These are phyloP conservation scores for Chionodraco myersi DNA, from an alignment of 2,113 vertebrate species.

Conservation along the genomic window DNA sequence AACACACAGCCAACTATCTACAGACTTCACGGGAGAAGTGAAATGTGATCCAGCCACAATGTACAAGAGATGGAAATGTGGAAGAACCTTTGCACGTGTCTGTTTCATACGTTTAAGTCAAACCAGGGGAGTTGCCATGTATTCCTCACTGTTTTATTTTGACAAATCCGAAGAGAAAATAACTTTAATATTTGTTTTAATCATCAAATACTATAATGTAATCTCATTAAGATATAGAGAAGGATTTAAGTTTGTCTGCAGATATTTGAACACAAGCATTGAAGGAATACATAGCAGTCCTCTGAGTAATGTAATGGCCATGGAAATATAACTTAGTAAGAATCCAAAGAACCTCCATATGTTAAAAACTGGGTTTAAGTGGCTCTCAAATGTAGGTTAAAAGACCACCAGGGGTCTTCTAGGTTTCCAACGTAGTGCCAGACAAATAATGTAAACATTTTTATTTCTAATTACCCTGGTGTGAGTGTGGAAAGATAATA, in stretches of 20 bases:
- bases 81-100: conserved; percentile 15
- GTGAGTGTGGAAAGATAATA: not conserved
- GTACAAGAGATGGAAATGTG: conserved; percentile 39
- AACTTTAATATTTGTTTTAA: not conserved
- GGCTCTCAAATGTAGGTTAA: not conserved
- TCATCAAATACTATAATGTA: not conserved
- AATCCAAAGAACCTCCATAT: not conserved
- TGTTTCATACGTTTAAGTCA: conserved; percentile 9
- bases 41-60: conserved; percentile 46
- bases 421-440: not conserved
- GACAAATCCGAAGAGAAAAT: not conserved
- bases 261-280: not conserved
- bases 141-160: not conserved
- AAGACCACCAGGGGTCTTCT: conserved; percentile 11
- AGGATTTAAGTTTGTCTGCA: not conserved
- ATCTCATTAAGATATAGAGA: not conserved
- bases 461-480: not conserved
- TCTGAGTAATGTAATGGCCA: not conserved
- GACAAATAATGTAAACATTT: not conserved
- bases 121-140: not conserved
- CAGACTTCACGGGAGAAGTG: conserved; percentile 24
- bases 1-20: conserved; percentile 19
- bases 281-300: not conserved
- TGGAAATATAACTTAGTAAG: not conserved
- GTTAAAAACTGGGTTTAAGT: not conserved